These are phyloP conservation scores for Dinocampus coccinellae DNA, from an alignment of 2,888 invertebrate genomes.

Conservation along the genomic window DNA sequence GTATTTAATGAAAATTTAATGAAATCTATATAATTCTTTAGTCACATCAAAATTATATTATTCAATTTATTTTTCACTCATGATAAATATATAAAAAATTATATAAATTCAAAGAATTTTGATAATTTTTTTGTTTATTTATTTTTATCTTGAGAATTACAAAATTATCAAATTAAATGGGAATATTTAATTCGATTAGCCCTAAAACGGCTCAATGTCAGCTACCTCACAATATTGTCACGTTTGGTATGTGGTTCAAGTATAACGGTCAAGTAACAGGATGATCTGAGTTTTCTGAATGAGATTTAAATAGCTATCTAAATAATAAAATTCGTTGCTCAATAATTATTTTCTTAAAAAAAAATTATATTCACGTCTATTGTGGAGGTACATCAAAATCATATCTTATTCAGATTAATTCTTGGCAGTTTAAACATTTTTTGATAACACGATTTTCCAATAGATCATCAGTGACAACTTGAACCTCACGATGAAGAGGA, in stretches of 20 bases:
- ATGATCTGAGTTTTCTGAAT: constrained; percentile 17
- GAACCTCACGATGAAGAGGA: constrained; percentile 44
- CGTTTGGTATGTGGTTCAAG: constrained; percentile 54
- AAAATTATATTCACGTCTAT: constrained; percentile 13
- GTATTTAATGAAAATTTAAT: no score
- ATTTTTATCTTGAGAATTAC: not conserved
- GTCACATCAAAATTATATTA: not conserved
- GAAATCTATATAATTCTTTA: not conserved
- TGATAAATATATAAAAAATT: not conserved
- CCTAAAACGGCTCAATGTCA: constrained; percentile 67
- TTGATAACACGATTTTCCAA: not conserved
- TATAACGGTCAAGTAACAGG: constrained; percentile 46
- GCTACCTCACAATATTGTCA: constrained; percentile 66
- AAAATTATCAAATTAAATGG: constrained; percentile 46
- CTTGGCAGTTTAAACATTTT: not conserved
- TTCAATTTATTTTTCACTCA: not conserved
- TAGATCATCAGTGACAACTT: constrained; percentile 30
- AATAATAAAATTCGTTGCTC: constrained; percentile 30
- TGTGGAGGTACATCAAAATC: constrained; percentile 28
- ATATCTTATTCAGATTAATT: constrained; percentile 16
- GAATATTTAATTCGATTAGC: constrained; percentile 64
- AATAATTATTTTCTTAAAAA: constrained; percentile 30
- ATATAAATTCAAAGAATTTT: not conserved
- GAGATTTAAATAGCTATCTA: constrained; percentile 20
- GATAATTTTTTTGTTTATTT: no score